These are phyloP conservation scores for Tragelaphus buxtoni DNA, from an alignment of 2,113 vertebrate genomes.

Conservation along the genomic window DNA sequence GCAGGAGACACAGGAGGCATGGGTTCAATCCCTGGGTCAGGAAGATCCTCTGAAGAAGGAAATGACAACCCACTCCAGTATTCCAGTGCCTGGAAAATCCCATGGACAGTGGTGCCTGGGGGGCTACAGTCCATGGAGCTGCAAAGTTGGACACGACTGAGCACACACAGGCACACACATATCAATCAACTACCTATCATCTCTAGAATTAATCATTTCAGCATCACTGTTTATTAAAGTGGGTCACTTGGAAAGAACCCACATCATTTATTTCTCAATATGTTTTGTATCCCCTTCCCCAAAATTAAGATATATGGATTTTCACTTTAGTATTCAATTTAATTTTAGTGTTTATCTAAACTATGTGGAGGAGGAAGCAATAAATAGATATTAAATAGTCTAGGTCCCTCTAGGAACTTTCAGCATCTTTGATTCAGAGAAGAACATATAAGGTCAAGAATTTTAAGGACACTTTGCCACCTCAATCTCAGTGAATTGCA, in stretches of 20 bases:
- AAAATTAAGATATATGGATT: background rate
- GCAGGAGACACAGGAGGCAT: background rate
- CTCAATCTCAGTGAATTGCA: background rate
- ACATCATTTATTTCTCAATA: background rate
- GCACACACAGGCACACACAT: background rate
- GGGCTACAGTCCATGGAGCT: background rate
- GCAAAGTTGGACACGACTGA: background rate
- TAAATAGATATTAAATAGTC: background rate
- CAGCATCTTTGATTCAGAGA: background rate
- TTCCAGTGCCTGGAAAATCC: background rate
- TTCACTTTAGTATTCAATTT: background rate
- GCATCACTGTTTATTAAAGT: background rate
- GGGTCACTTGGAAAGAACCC: background rate
- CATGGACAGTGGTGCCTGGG: background rate
- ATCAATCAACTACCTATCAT: background rate
- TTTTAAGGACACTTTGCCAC: background rate
- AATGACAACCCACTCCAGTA: background rate
- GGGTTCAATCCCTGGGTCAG: background rate
- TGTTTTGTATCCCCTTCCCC: background rate
- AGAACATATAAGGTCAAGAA: background rate
- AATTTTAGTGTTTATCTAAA: background rate
- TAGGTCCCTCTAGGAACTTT: background rate
- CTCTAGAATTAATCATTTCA: background rate
- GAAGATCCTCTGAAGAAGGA: background rate
- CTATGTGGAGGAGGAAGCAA: background rate